A percentile compares a stretch with the other conserved stretches of the same genome.
Conservation (phyloP, 2,888 invertebrate genomes). For the Drosophila mayaguana region DNA sequence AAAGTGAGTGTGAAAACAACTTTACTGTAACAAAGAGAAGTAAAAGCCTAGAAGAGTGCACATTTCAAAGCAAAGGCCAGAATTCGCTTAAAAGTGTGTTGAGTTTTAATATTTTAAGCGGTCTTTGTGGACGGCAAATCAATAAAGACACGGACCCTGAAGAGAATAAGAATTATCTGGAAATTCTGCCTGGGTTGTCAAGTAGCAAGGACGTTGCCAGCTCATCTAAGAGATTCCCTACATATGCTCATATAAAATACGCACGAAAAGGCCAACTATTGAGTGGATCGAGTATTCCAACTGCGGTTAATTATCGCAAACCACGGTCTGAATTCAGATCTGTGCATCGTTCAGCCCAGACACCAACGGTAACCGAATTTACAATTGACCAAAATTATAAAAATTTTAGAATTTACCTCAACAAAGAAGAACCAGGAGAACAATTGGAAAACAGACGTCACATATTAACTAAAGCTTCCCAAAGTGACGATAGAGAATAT, state of each 20-base stretch:
- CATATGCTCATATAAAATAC: slow-evolving; percentile 10
- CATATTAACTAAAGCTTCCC: neutral
- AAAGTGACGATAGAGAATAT: slow-evolving; percentile 25
- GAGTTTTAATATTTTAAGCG: slow-evolving; percentile 48
- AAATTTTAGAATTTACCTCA: slow-evolving; percentile 5
- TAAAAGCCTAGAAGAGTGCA: slow-evolving; percentile 37
- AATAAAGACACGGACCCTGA: slow-evolving; percentile 16
- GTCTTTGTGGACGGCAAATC: slow-evolving; percentile 67
- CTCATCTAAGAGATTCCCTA: neutral
- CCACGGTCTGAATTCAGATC: neutral
- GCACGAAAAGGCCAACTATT: neutral
- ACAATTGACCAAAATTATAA: neutral
- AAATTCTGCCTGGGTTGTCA: neutral
- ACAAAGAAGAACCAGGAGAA: neutral
- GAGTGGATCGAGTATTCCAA: neutral
- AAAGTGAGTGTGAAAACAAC: slow-evolving; percentile 19
- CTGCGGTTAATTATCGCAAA: slow-evolving; percentile 12
- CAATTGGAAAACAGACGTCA: neutral
- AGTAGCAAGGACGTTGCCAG: neutral
- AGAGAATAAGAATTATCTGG: neutral
- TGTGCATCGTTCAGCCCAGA: slow-evolving; percentile 4
- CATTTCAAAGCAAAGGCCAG: slow-evolving; percentile 1
- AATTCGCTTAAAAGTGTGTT: slow-evolving; percentile 29
- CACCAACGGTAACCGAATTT: slow-evolving; percentile 28
- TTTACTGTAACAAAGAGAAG: slow-evolving; percentile 28